Evolutionary conservation across 1,140 invertebrate genomes (phyloP).

Genomic region (Gyrodactylus bullatarudis): DNA sequence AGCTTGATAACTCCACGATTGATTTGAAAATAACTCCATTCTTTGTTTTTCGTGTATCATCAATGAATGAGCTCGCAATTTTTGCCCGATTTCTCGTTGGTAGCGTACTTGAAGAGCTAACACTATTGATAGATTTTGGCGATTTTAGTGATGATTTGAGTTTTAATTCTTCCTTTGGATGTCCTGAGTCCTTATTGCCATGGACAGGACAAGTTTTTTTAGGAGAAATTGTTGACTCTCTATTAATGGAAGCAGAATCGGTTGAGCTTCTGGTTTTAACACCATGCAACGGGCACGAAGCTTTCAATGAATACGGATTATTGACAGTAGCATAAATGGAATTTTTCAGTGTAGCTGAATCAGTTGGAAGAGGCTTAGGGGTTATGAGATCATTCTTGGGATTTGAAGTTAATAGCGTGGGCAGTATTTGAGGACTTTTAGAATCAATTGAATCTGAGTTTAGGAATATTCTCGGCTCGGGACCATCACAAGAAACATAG

Average conservation of each 20-base stretch:
- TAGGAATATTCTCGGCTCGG: background rate
- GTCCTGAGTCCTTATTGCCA: background rate
- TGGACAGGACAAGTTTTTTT: background rate
- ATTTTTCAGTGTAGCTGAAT: background rate
- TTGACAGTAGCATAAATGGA: background rate
- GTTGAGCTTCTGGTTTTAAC: background rate
- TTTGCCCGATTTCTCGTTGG: background rate
- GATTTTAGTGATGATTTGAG: background rate
- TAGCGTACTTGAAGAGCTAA: background rate
- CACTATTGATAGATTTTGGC: background rate
- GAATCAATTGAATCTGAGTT: background rate
- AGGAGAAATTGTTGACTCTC: too few relatives aligned
- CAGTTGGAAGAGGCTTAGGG: background rate
- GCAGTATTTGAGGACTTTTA: too few relatives aligned
- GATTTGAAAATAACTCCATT: background rate
- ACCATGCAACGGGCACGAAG: background rate
- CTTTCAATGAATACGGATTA: background rate
- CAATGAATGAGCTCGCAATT: too few relatives aligned
- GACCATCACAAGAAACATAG: background rate
- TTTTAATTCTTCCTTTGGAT: background rate
- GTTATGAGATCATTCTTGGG: background rate
- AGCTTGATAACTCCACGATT: background rate
- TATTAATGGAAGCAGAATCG: too few relatives aligned
- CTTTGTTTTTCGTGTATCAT: too few relatives aligned
- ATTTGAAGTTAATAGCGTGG: too few relatives aligned